Evolutionary conservation across 2,888 invertebrate genomes (phyloP), one percentile per base, ranked within the genome.

Genomic region (Eulithis prunata): DNA sequence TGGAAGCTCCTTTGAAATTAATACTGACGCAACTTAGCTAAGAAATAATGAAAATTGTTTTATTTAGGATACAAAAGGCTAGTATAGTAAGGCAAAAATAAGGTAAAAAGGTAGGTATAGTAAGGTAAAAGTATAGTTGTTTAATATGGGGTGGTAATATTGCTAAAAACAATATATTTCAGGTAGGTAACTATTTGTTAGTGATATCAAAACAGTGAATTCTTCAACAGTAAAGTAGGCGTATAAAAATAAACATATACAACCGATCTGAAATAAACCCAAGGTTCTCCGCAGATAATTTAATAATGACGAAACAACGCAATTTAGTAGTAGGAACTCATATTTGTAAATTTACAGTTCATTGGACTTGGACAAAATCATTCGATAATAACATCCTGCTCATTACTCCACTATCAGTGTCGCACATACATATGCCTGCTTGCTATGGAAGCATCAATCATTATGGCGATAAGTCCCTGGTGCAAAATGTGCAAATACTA

Each of bases 361-460:
- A 70, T 71, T 72, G 72, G 64, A 73, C 75, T 74, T 63, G 45
- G 53, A 56, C 68, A 62, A 66, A 71, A 73, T 75, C 68, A 72
- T 76, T 76, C 71, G 72, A 75, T 78, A 75, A 70, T 72, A 75
- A 78, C 77, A 78, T 80, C 80, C 80, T 82, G 81, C 77, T 80
- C 82, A 82, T 82, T 85, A 82, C 73, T 75, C 79, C 75, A 75
- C 73, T 84, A 85, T 84, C 82, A 79, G 76, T 76, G 79, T 81
- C 81, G 75, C 82, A 81, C 84, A 85, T 82, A 21, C 21, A 21
- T 21, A 21, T 21, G 21, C 21, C 21, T 21, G 21, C 21, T 21
- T 81, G 80, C 82, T 81, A 81, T 82, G 83, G 83, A 84, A 79
- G 78, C 90, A 90, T 91, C 84, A 86, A 91, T 91, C 89, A 90